These are phyloP conservation scores for Leptobrachium leishanense DNA, from an alignment of 2,113 vertebrate genomes.

Conservation along the genomic window DNA sequence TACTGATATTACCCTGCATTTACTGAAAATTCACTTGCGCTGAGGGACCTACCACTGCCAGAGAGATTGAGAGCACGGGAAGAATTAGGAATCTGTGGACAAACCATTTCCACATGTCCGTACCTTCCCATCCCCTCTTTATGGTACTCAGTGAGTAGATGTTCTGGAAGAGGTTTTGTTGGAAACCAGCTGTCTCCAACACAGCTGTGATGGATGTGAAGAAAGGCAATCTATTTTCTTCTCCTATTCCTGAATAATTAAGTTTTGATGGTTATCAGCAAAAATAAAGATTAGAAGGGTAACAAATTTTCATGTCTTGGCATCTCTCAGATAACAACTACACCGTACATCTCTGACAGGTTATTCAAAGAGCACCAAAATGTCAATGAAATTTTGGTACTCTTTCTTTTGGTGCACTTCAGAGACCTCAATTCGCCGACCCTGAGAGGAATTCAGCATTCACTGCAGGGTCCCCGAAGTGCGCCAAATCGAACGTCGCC, in stretches of 20 bases:
- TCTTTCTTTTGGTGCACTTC: too few relatives aligned
- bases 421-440: too few relatives aligned
- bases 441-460: too few relatives aligned
- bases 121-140: background rate
- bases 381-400: too few relatives aligned
- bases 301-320: background rate
- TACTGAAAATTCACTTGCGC: background rate
- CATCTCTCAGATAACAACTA: too few relatives aligned
- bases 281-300: background rate
- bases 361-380: too few relatives aligned
- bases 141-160: background rate
- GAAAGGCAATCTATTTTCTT: background rate
- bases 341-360: too few relatives aligned
- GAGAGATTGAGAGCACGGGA: background rate
- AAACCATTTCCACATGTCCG: background rate
- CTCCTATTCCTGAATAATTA: background rate
- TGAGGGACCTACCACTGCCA: background rate
- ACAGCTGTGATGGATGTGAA: background rate
- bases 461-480: too few relatives aligned
- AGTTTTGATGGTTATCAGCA: background rate
- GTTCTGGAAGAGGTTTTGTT: background rate
- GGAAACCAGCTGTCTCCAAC: background rate
- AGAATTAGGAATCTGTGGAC: background rate
- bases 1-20: background rate
- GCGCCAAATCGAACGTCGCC: too few relatives aligned